Evolutionary conservation across 2,113 vertebrate species (phyloP).

Genomic region (Cinclus mexicanus): DNA sequence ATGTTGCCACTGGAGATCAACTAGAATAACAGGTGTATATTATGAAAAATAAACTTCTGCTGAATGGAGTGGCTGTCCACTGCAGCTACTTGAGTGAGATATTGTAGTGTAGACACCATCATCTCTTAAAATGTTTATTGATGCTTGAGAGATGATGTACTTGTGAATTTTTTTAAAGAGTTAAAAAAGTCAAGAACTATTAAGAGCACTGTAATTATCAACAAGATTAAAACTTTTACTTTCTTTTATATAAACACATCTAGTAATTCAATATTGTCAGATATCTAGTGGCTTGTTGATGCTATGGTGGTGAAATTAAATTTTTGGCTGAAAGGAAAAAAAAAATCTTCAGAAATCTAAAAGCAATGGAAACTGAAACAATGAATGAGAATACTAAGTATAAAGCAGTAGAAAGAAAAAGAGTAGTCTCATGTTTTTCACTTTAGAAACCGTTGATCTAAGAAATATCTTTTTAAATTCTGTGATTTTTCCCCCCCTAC

Average conservation of each 20-base stretch:
- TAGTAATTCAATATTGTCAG: not conserved
- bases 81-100: not conserved
- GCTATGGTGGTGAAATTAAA: not conserved
- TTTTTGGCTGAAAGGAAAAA: not conserved
- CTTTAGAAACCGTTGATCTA: not conserved
- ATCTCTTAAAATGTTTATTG: not conserved
- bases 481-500: rapidly evolving
- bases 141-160: not conserved
- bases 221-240: not conserved
- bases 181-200: conserved; percentile 19
- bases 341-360: not conserved
- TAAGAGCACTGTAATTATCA: conserved; percentile 32
- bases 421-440: not conserved
- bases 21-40: not conserved
- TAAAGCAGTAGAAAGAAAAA: not conserved
- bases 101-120: not conserved
- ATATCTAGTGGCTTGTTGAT: not conserved
- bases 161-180: not conserved
- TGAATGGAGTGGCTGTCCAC: not conserved
- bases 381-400: not conserved
- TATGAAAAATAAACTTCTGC: not conserved
- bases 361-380: not conserved
- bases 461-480: not conserved
- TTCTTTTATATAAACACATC: not conserved
- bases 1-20: not conserved